These are phyloP conservation scores for Corythucha ciliata DNA, from an alignment of 2,888 invertebrate species.

Conservation along the genomic window DNA sequence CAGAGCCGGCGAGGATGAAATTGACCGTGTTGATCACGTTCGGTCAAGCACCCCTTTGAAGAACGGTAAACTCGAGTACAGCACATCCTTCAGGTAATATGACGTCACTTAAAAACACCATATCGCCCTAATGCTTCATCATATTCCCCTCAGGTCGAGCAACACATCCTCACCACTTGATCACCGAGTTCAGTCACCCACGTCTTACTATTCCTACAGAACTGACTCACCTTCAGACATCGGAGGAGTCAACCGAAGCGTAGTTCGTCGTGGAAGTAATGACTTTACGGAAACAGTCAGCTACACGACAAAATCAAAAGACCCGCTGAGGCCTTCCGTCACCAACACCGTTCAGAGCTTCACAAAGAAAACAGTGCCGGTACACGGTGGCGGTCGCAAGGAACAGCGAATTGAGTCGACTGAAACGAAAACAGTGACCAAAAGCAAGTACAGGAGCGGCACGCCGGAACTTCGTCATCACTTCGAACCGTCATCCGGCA, in stretches of 20 bases:
- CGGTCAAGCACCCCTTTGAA: constrained; percentile 39
- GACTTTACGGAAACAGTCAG: constrained; percentile 63
- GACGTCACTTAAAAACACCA: constrained; percentile 18
- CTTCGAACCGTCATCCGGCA: constrained; percentile 46
- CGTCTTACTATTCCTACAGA: constrained; percentile 30
- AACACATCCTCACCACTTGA: constrained; percentile 31
- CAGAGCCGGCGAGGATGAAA: constrained; percentile 49
- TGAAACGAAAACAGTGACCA: constrained; percentile 60
- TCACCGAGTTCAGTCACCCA: constrained; percentile 29
- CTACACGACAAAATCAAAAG: constrained; percentile 56
- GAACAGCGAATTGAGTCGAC: constrained; percentile 61
- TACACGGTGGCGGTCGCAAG: constrained; percentile 50
- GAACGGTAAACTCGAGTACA: constrained; percentile 36
- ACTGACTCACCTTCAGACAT: constrained; percentile 30
- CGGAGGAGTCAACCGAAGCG: constrained; percentile 31
- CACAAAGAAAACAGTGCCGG: constrained; percentile 58
- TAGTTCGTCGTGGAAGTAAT: constrained; percentile 49
- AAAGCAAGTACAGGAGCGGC: constrained; percentile 51
- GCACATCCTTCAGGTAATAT: constrained; percentile 35
- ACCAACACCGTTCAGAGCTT: constrained; percentile 62
- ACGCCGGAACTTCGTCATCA: constrained; percentile 42
- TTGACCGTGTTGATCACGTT: constrained; percentile 18
- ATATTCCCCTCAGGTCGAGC: constrained; percentile 25
- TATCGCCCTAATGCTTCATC: background rate
- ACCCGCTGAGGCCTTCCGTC: constrained; percentile 57